phyloP scores from a whole-genome alignment of 2,797 vertebrate genomes.

The Champsocephalus esox region DNA sequence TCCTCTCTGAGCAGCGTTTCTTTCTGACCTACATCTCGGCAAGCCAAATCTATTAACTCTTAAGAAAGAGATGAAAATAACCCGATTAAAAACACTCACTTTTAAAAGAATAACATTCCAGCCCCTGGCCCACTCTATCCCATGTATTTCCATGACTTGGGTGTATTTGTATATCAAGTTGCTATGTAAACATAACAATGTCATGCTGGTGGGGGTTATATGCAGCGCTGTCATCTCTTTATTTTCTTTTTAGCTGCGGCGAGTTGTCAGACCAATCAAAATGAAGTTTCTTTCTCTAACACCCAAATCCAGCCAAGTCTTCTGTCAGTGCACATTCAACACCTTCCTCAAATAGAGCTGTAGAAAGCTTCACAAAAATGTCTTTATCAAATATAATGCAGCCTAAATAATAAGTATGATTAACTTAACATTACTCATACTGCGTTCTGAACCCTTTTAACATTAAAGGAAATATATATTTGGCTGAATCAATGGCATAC shows the following conservation, averaged over 20 bases:
- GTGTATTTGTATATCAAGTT: slow-evolving; percentile 87
- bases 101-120: slow-evolving; percentile 73
- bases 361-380: not conserved
- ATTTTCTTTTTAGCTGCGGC: slow-evolving; percentile 67
- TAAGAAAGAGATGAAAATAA: slow-evolving; percentile 71
- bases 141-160: slow-evolving; percentile 79
- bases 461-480: slow-evolving; percentile 35
- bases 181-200: slow-evolving; percentile 88
- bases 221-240: slow-evolving; percentile 70
- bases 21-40: slow-evolving; percentile 64
- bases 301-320: slow-evolving; percentile 52
- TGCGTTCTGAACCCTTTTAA: slow-evolving; percentile 6
- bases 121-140: slow-evolving; percentile 57
- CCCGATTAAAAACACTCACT: slow-evolving; percentile 73
- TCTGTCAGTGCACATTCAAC: not conserved
- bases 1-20: slow-evolving; percentile 42
- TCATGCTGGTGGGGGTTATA: slow-evolving; percentile 62
- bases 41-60: slow-evolving; percentile 60
- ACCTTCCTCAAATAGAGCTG: not conserved
- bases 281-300: slow-evolving; percentile 40
- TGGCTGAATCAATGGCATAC: slow-evolving; percentile 27
- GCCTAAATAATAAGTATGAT: not conserved
- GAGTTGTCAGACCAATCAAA: slow-evolving; percentile 67
- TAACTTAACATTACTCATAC: not conserved
- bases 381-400: not conserved